Evolutionary conservation across 2,113 vertebrate genomes (phyloP).

Genomic region (Capreolus pygargus): DNA sequence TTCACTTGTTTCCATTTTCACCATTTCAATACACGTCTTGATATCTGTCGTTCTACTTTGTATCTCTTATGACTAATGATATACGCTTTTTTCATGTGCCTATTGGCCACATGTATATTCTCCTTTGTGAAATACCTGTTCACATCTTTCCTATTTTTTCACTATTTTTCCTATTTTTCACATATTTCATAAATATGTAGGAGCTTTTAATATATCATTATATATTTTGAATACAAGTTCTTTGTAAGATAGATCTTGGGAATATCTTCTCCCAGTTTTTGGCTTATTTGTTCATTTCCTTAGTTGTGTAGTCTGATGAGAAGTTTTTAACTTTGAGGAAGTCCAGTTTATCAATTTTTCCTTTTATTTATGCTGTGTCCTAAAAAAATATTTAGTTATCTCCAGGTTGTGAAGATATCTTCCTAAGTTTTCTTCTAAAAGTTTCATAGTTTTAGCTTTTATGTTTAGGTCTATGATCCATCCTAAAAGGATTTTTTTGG

Average conservation of each 20-base stretch:
- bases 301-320: background rate
- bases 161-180: background rate
- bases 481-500: background rate
- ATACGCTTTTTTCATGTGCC: background rate
- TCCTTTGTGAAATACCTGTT: background rate
- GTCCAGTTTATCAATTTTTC: background rate
- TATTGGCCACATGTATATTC: background rate
- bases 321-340: background rate
- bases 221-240: background rate
- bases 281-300: background rate
- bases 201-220: background rate
- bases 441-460: background rate
- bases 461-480: background rate
- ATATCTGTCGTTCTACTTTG: background rate
- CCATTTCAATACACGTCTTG: background rate
- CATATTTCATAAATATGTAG: background rate
- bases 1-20: background rate
- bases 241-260: background rate
- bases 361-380: background rate
- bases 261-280: background rate
- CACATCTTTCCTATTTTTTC: background rate
- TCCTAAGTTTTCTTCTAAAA: background rate
- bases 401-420: background rate
- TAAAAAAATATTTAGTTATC: background rate
- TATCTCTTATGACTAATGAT: background rate